These are phyloP conservation scores for Ivindomyrus marchei DNA, from an alignment of 2,113 vertebrate species.

Conservation along the genomic window DNA sequence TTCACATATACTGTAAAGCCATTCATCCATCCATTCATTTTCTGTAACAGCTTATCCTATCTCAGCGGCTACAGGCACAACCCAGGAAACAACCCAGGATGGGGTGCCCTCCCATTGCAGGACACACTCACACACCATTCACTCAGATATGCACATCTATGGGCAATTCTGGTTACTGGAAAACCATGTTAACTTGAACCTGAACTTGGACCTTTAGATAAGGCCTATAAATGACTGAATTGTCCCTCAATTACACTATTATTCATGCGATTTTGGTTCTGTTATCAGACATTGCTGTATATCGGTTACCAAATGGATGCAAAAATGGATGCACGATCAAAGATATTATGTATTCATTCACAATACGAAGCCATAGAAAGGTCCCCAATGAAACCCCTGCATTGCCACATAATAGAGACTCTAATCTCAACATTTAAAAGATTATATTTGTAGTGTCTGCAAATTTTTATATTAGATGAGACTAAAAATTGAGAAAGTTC, in stretches of 20 bases:
- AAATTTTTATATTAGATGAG: too few relatives aligned
- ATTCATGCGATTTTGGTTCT: not conserved
- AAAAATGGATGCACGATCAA: too few relatives aligned
- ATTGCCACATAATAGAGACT: too few relatives aligned
- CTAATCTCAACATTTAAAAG: too few relatives aligned
- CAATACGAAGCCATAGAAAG: too few relatives aligned
- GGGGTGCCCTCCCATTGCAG: not conserved
- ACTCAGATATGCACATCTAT: not conserved
- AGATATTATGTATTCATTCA: too few relatives aligned
- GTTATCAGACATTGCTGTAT: not conserved
- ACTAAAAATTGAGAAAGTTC: too few relatives aligned
- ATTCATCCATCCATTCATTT: not conserved
- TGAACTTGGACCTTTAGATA: not conserved
- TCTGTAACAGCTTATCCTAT: not conserved
- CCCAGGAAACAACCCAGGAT: not conserved
- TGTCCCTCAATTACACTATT: not conserved
- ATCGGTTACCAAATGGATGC: too few relatives aligned
- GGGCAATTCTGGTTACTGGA: not conserved
- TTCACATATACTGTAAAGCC: not conserved
- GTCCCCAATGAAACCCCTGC: too few relatives aligned
- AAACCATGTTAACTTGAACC: not conserved
- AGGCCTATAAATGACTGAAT: not conserved
- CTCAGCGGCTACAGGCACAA: not conserved
- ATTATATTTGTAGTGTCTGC: too few relatives aligned
- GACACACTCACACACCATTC: not conserved